Conservation (phyloP, 1,140 invertebrate genomes). For the Luehdorfia chinensis region DNA sequence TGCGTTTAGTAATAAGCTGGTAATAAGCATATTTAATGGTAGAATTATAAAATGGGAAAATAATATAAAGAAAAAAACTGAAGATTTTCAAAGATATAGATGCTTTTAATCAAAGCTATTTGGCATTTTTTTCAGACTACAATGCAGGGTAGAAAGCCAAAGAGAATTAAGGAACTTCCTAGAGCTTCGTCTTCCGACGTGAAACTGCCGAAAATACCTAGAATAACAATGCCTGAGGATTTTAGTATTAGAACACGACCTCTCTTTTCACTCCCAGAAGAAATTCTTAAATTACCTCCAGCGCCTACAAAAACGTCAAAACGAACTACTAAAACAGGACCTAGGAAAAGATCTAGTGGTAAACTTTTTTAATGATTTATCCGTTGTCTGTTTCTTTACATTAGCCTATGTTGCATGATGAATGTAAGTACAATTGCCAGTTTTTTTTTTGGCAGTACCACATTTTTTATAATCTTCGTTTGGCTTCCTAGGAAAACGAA, state of each 20-base stretch:
- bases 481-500: no score
- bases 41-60: no score
- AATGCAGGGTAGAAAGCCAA: conserved; percentile 42
- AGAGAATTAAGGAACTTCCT: conserved; percentile 42
- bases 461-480: no score
- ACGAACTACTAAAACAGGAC: conserved; percentile 33
- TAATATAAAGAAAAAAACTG: no score
- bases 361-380: conserved; percentile 16
- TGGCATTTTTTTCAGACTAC: conserved; percentile 20
- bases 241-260: conserved; percentile 74
- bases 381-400: no score
- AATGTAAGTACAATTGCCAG: no score
- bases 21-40: no score
- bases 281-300: conserved; percentile 66
- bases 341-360: conserved; percentile 47
- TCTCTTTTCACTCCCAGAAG: conserved; percentile 75
- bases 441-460: no score
- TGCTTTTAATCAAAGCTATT: no score
- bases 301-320: conserved; percentile 43
- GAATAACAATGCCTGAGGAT: conserved; percentile 71
- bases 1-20: no score
- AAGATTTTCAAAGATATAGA: no score
- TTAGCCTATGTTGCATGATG: no score
- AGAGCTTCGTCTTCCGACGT: conserved; percentile 44
- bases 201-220: conserved; percentile 67